Base-by-base conservation (phyloP, 2,113 vertebrate species). In the Ascaphus truei region DNA sequence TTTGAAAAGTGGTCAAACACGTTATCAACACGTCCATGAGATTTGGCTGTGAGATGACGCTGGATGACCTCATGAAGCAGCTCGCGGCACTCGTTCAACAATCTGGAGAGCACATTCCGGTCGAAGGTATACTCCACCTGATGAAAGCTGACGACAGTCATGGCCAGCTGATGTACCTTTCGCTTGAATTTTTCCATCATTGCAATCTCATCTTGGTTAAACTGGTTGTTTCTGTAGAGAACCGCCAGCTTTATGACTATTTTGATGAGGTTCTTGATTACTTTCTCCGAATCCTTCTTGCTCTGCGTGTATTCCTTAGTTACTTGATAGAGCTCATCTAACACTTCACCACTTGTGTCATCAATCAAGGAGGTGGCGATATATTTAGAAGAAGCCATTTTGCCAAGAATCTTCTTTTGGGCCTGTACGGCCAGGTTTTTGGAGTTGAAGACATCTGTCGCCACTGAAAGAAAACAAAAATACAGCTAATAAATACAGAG, bases 1-100 rank as follows among this genome's bases (percentile, higher is more conserved):
- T 93, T 85, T 58, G 93, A 89, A 76, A 93, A 94, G 63, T 93
- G 93, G 81, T 93, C 92, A 74, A 93, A 94, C 58, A 94, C 93
- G 1, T 92, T 86, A 51, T 91, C 85, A 74, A 94, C 72, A 1
- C 92, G 92, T 78, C 89, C 90, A 0, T 91, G 90, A 16, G 93
- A 94, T 77, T 94, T 94, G 1, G 88, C 77, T 1, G 93, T 93
- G 58, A 94, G 87, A 79, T 94, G 93, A 9, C 90, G 91, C 53
- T 93, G 90, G 41, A 93, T 91, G 75, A 94, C 82, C 62, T 92
- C 84, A 34, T 93, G 88, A 12, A 94, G 85, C 47, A 93, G 58
- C 53, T 93, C 92, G 57, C 91, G 80, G 51, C 92, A 94, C 2
- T 92, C 90, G 0, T 90, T 86, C 43, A 93, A 66, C 37, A 93